phyloP scores from a whole-genome alignment of 2,797 vertebrate species.

The Aselliscus stoliczkanus region DNA sequence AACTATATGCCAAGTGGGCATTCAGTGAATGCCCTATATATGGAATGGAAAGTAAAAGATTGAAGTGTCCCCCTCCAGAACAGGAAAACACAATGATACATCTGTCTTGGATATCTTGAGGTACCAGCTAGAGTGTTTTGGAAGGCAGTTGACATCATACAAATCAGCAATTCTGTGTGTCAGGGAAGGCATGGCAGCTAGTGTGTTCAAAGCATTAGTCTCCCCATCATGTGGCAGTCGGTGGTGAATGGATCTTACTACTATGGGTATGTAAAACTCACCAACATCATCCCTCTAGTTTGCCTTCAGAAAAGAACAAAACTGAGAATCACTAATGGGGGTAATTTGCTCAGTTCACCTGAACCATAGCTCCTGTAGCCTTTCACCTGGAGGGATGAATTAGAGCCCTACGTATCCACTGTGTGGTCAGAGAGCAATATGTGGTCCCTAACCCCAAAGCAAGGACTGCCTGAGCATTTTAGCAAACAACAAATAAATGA shows the following conservation, averaged over 20 bases:
- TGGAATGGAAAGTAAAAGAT: background rate
- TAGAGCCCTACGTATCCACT: background rate
- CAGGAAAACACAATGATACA: background rate
- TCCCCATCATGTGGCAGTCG: background rate
- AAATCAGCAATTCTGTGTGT: background rate
- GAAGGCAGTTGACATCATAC: background rate
- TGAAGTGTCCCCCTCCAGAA: background rate
- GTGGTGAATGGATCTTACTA: background rate
- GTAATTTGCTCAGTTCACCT: background rate
- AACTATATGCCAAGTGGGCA: background rate
- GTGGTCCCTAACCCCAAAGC: background rate
- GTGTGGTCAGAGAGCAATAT: background rate
- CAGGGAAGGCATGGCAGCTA: background rate
- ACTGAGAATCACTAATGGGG: background rate
- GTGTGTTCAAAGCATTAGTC: background rate
- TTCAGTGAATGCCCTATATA: rapidly evolving
- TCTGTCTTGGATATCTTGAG: background rate
- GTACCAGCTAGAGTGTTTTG: background rate
- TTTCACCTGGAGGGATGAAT: background rate
- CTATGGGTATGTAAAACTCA: background rate
- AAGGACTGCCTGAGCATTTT: background rate
- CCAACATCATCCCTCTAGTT: background rate
- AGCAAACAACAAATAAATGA: background rate
- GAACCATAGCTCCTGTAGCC: background rate
- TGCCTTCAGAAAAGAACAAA: background rate